A percentile compares a stretch with the other conserved stretches of the same genome.
Conservation (phyloP, 2,113 vertebrate genomes). For the Sitta europaea region DNA sequence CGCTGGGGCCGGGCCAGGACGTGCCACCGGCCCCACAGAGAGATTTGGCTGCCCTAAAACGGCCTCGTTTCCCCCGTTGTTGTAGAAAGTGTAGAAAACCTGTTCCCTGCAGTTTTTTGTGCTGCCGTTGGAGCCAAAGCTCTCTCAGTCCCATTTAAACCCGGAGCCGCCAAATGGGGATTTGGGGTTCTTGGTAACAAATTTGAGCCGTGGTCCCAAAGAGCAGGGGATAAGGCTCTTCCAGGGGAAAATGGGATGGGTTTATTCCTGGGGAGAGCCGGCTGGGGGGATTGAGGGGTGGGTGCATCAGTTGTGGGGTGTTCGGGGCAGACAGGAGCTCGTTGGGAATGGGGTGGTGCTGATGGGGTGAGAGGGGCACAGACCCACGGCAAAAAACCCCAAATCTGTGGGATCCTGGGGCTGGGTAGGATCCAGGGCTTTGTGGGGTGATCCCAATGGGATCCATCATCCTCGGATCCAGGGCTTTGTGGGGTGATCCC, state of each 20-base stretch:
- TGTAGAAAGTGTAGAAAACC: not conserved
- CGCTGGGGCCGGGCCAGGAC: not conserved
- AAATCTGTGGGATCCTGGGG: not conserved
- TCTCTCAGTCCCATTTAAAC: not conserved
- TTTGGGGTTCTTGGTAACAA: not conserved
- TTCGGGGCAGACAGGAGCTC: fast-evolving
- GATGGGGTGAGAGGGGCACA: not conserved
- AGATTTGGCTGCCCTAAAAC: not conserved
- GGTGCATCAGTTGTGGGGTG: fast-evolving
- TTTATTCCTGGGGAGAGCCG: fast-evolving
- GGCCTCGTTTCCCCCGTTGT: not conserved
- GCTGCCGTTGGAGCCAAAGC: not conserved
- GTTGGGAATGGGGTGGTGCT: fast-evolving
- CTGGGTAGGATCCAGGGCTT: not conserved
- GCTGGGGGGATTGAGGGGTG: not conserved
- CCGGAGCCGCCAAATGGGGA: fast-evolving
- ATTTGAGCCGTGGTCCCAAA: not conserved
- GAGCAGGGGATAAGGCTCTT: not conserved
- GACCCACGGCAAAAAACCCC: fast-evolving
- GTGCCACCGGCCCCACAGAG: fast-evolving
- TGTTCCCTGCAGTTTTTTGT: fast-evolving
- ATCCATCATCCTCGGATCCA: not conserved
- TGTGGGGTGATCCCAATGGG: not conserved
- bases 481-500: not conserved
- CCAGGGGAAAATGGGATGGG: fast-evolving